phyloP scores from a whole-genome alignment of 2,797 vertebrate species.

The Austrolebias charrua region DNA sequence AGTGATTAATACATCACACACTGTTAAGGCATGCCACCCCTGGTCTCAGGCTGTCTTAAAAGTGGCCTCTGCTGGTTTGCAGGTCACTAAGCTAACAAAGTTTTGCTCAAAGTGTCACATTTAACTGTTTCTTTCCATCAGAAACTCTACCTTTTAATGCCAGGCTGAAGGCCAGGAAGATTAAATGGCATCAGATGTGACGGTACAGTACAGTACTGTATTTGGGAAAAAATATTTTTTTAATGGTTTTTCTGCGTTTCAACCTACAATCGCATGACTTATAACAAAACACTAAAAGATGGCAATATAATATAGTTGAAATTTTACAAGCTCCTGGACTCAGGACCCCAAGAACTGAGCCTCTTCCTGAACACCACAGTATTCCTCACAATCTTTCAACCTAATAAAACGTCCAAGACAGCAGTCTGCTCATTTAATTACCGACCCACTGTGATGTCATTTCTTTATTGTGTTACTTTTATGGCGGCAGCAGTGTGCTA shows the following conservation, averaged over 20 bases:
- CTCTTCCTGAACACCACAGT: constrained; percentile 28
- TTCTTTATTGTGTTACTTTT: constrained; percentile 77
- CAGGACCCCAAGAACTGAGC: constrained; percentile 1
- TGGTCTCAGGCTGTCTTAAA: constrained; percentile 41
- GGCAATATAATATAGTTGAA: no score
- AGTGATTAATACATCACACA: constrained; percentile 54
- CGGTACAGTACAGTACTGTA: no score
- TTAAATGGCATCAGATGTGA: constrained; percentile 32
- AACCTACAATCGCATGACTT: neutral
- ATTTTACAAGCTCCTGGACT: neutral
- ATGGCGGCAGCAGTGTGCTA: constrained; percentile 67
- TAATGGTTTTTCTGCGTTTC: no score
- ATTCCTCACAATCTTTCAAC: constrained; percentile 58
- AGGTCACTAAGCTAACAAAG: constrained; percentile 62
- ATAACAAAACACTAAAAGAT: neutral
- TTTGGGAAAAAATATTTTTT: no score
- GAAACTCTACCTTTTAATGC: constrained; percentile 37
- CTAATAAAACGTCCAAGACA: constrained; percentile 65
- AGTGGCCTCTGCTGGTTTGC: constrained; percentile 45
- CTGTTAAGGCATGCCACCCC: constrained; percentile 11
- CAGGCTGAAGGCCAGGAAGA: constrained; percentile 48
- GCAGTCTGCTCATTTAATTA: constrained; percentile 76
- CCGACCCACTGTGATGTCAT: constrained; percentile 67
- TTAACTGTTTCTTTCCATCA: constrained; percentile 50
- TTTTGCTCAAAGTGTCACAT: constrained; percentile 60